These are phyloP conservation scores for Streblospio benedicti DNA, from an alignment of 1,140 invertebrate genomes.

Conservation along the genomic window DNA sequence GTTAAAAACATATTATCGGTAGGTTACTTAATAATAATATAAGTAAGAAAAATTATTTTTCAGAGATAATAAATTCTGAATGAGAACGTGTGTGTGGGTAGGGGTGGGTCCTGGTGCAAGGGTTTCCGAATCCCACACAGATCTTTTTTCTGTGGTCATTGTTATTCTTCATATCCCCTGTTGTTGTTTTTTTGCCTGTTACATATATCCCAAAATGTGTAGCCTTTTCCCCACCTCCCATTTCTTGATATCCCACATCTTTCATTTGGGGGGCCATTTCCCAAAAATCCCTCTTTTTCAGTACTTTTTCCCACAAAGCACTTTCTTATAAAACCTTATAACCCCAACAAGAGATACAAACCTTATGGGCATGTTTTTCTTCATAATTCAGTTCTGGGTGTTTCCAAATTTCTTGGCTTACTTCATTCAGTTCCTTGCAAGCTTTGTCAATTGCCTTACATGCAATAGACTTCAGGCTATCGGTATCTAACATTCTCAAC, in stretches of 20 bases:
- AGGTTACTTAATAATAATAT: too few species aligned
- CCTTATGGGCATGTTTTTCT: constrained; percentile 4
- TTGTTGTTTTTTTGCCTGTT: not conserved
- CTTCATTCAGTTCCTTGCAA: not conserved
- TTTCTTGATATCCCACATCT: not conserved
- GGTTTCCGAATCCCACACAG: not conserved
- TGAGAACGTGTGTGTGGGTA: not conserved
- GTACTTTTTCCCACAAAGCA: not conserved
- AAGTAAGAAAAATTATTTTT: not conserved
- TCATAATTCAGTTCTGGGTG: constrained; percentile 5
- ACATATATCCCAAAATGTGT: not conserved
- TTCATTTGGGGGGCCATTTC: not conserved
- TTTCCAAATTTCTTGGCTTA: constrained; percentile 11
- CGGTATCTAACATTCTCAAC: too few species aligned
- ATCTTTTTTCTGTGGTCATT: not conserved
- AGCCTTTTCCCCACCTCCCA: not conserved
- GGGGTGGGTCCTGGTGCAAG: not conserved
- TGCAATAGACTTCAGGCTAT: not conserved
- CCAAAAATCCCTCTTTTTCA: not conserved
- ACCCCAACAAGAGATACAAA: not conserved
- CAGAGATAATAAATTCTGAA: not conserved
- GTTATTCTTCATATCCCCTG: not conserved
- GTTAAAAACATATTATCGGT: too few species aligned
- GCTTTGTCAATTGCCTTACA: constrained; percentile 1
- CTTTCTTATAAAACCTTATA: not conserved